These are phyloP conservation scores for Drosophila pallidifrons DNA, from an alignment of 1,140 invertebrate species.

Conservation along the genomic window DNA sequence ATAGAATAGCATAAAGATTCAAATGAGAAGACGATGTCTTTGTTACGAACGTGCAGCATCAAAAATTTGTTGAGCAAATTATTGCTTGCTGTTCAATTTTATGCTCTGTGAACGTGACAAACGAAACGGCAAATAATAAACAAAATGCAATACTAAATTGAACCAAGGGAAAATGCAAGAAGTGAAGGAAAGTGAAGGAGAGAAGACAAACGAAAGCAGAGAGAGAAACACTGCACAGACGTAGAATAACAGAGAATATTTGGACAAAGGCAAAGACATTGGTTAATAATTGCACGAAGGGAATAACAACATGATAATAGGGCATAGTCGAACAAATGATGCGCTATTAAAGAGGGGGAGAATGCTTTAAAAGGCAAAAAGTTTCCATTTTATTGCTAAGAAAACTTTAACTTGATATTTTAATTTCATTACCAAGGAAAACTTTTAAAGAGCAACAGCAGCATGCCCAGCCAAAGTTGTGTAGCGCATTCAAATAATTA, in stretches of 20 bases:
- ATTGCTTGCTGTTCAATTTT: slow-evolving; percentile 4
- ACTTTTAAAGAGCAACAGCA: not conserved
- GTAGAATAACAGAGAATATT: slow-evolving; percentile 36
- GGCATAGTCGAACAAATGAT: not conserved
- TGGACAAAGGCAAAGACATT: slow-evolving; percentile 41
- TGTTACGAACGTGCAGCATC: slow-evolving; percentile 28
- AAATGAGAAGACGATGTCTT: slow-evolving; percentile 3
- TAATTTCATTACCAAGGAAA: no score
- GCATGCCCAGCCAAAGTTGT: not conserved
- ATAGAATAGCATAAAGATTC: slow-evolving; percentile 10
- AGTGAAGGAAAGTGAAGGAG: slow-evolving; percentile 2
- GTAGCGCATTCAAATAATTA: slow-evolving; percentile 48
- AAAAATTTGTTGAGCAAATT: slow-evolving; percentile 16
- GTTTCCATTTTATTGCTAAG: no score
- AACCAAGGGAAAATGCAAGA: slow-evolving; percentile 51
- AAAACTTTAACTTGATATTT: no score
- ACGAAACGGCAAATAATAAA: slow-evolving; percentile 30
- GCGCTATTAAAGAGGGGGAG: not conserved
- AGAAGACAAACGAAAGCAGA: not conserved
- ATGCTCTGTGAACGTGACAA: slow-evolving; percentile 11
- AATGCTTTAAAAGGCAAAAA: no score
- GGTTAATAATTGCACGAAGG: slow-evolving; percentile 36
- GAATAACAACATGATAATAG: not conserved
- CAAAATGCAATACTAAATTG: slow-evolving; percentile 33
- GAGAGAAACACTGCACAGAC: slow-evolving; percentile 14